A percentile compares a stretch with the other conserved stretches of the same genome.
phyloP scores from a whole-genome alignment of 2,113 vertebrate species.

The Brachyhypopomus occidentalis region DNA sequence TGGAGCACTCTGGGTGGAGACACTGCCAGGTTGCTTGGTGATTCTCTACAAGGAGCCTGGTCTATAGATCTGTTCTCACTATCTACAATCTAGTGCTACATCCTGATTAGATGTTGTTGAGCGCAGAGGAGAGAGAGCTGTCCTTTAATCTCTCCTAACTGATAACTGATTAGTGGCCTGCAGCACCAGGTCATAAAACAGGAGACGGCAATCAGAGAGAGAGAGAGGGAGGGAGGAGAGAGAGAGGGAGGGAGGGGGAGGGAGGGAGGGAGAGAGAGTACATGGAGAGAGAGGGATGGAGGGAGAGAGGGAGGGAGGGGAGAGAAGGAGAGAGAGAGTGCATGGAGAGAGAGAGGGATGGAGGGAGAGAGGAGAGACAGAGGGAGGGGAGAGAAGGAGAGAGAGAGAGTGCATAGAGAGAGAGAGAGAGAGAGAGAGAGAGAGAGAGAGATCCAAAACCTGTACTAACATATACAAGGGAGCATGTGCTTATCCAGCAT shows the following conservation, averaged over 20 bases:
- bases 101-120: conserved; percentile 8
- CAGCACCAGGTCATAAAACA: not conserved
- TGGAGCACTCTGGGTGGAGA: no score
- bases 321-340: not conserved
- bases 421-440: not conserved
- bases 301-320: not conserved
- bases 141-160: conserved; percentile 20
- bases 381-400: not conserved
- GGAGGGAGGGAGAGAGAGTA: not conserved
- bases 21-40: no score
- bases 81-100: not conserved
- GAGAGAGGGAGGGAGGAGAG: not conserved
- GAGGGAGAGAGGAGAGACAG: not conserved
- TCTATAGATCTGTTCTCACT: not conserved
- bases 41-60: no score
- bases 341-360: not conserved
- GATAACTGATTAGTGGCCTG: conserved; percentile 16
- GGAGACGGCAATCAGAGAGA: not conserved
- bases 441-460: not conserved
- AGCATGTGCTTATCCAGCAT: no score
- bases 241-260: not conserved
- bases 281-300: not conserved
- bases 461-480: no score
- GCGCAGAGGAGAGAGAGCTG: not conserved
- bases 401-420: not conserved